These are phyloP conservation scores for Hycleus cichorii DNA, from an alignment of 1,140 invertebrate species.

Conservation along the genomic window DNA sequence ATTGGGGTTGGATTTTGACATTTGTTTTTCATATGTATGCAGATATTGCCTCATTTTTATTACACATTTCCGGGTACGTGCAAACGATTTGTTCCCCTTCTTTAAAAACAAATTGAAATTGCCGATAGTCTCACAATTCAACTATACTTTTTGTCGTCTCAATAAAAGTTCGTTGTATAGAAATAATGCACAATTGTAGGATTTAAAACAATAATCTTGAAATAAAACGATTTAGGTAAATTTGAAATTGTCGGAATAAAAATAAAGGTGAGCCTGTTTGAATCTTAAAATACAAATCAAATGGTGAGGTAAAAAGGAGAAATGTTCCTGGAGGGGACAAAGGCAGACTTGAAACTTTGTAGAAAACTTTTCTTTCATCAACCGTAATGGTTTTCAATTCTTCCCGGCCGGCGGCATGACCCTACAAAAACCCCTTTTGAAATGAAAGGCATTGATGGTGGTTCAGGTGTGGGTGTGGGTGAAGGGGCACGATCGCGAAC, in stretches of 20 bases:
- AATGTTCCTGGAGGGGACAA: constrained; percentile 30
- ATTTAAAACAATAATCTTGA: constrained; percentile 24
- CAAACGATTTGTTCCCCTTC: too few relatives aligned
- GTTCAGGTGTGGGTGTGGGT: too few relatives aligned
- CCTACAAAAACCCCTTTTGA: constrained; percentile 11
- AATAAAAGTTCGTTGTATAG: too few relatives aligned
- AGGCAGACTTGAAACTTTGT: constrained; percentile 33
- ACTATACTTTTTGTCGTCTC: too few relatives aligned
- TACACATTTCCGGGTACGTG: too few relatives aligned
- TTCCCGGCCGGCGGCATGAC: constrained; percentile 37
- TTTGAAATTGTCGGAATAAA: background rate
- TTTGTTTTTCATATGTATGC: too few relatives aligned
- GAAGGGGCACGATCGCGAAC: too few relatives aligned
- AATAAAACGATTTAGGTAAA: constrained; percentile 19
- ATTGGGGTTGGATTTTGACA: too few relatives aligned
- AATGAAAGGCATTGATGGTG: too few relatives aligned
- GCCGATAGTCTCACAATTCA: too few relatives aligned
- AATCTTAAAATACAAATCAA: constrained; percentile 36
- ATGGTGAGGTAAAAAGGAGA: constrained; percentile 28
- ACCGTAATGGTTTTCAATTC: constrained; percentile 42
- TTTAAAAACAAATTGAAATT: too few relatives aligned
- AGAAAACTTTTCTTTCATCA: constrained; percentile 42
- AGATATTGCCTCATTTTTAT: too few relatives aligned
- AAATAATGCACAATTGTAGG: background rate
- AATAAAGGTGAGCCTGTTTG: constrained; percentile 19